Conservation (phyloP, 2,797 vertebrate genomes). For the Acrossocheilus fasciatus region DNA sequence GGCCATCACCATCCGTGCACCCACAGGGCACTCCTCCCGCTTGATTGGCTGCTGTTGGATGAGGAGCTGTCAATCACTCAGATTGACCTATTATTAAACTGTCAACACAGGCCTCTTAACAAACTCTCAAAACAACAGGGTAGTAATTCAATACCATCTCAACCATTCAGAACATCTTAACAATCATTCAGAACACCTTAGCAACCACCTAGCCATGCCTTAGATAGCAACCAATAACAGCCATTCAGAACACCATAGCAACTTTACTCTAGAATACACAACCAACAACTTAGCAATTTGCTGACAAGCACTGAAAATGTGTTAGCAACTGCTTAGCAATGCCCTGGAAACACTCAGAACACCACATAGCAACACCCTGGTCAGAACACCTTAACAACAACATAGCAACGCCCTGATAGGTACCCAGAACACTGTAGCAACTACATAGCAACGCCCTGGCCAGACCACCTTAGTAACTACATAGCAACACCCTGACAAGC, state of each 20-base stretch:
- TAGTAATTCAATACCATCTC: neutral
- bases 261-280: neutral
- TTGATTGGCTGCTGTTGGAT: conserved; percentile 18
- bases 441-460: no score
- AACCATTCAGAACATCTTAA: neutral
- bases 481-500: no score
- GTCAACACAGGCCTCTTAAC: conserved; percentile 12
- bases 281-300: neutral
- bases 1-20: neutral
- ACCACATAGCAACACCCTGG: no score
- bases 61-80: conserved; percentile 30
- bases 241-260: neutral
- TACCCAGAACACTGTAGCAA: no score
- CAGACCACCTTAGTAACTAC: no score
- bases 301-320: no score
- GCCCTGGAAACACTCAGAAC: no score
- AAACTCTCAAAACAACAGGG: neutral
- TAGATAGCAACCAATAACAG: neutral
- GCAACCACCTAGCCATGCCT: neutral
- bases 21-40: neutral
- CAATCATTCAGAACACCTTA: neutral
- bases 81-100: conserved; percentile 32
- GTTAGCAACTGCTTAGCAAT: no score
- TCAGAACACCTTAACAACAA: no score
- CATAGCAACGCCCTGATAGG: no score